Percentiles rank a stretch among this genome's conserved stretches.
Conservation (phyloP, 2,888 invertebrate genomes). For the Caenorhabditis macrosperma region DNA sequence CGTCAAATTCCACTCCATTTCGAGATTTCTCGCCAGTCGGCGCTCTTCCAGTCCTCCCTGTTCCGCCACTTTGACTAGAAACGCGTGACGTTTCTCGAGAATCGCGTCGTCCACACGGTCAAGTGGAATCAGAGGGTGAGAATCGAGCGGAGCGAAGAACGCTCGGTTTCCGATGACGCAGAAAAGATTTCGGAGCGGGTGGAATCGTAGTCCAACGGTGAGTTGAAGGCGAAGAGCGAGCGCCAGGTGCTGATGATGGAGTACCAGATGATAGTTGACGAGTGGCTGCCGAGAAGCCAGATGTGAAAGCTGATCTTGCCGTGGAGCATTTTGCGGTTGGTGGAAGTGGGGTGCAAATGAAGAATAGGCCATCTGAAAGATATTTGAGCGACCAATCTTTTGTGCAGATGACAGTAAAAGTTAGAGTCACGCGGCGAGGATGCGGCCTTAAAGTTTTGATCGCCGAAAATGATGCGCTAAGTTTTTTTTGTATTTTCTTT, state of each 20-base stretch:
- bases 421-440: too few species aligned
- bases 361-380: constrained; percentile 50
- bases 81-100: constrained; percentile 68
- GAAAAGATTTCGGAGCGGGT: constrained; percentile 61
- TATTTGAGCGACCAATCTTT: too few species aligned
- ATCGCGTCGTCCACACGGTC: constrained; percentile 69
- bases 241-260: constrained; percentile 75
- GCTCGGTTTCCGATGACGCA: constrained; percentile 71
- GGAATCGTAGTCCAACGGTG: constrained; percentile 54
- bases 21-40: constrained; percentile 41
- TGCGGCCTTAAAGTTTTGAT: too few species aligned
- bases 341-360: constrained; percentile 43
- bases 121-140: constrained; percentile 75
- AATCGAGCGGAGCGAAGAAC: constrained; percentile 72
- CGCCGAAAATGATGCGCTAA: too few species aligned
- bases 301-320: constrained; percentile 60
- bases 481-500: too few species aligned
- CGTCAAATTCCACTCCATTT: constrained; percentile 62
- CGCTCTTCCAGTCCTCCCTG: constrained; percentile 52
- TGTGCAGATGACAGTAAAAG: too few species aligned
- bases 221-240: constrained; percentile 60
- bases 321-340: constrained; percentile 4
- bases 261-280: constrained; percentile 75
- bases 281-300: constrained; percentile 64
- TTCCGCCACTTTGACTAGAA: constrained; percentile 69